Evolutionary conservation across 1,140 invertebrate species (phyloP), one percentile per base, ranked within the genome.

Genomic region (Galleria mellonella): DNA sequence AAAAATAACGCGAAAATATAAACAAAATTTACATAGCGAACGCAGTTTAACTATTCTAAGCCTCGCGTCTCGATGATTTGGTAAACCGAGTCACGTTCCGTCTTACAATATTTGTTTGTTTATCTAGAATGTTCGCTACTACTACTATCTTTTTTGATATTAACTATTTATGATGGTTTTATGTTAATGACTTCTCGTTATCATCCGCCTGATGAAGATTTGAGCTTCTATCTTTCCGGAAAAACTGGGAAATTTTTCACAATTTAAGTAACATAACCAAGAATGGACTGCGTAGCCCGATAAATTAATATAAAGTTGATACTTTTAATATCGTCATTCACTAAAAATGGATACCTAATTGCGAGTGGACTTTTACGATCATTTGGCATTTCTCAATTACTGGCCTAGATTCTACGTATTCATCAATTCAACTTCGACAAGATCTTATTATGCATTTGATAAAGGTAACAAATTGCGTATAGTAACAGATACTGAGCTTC

Each of bases 21-120:
- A 83, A 83, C 74, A 84, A 72, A 76, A 81, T 83, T 62, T 84
- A 79, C 81, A 81, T 66, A 72, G 68, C 74, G 62, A 72, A 73
- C 69, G 61, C 72, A 66, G 49, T 72, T 63, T 68, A 73, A 71
- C 61, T 67, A 74, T 68, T 69, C 71, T 68, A 72, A 73, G 74
- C 65, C 69, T 82, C 71, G 73, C 78, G 67, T 73, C 68, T 71
- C 67, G 58, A 65, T 60, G 71, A 68, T 84, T 84, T 84, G 81
- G 81, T 84, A 79, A 83, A 69, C 59, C 74, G 64, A 79, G 76
- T 83, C 78, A 82, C 81, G 76, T 77, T 65, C 68, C 47, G 47
- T 14, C 6, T 8, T 36, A 63, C 47, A 48, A 53, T 67, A 63
- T 72, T 60, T 70, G 72, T 78, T 65, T 70, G 57, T 72, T 66